phyloP scores from a whole-genome alignment of 37 sponge, comb jelly and placozoan genomes.

The Hormiphora californensis region DNA sequence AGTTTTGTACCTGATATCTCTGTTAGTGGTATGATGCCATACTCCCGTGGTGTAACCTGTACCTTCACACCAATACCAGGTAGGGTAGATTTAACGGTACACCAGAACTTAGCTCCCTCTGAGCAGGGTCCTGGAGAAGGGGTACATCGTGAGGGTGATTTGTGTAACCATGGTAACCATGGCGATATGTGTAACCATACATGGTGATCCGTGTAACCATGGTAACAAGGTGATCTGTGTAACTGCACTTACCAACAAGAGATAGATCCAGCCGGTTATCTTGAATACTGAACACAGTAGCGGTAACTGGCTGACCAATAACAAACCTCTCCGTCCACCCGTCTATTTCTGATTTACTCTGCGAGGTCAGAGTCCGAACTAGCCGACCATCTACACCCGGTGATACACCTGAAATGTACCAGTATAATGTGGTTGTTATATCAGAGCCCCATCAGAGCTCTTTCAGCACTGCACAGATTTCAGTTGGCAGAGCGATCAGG shows the following conservation, averaged over 20 bases:
- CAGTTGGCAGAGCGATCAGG: too few species aligned
- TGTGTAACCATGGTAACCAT: too few species aligned
- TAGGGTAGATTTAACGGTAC: neutral
- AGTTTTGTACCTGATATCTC: neutral
- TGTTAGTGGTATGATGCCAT: neutral
- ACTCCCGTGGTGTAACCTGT: neutral
- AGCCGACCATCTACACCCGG: constrained; percentile 42
- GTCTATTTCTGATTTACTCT: neutral
- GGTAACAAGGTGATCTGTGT: too few species aligned
- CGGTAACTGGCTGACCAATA: constrained; percentile 10
- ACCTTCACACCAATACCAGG: constrained; percentile 22
- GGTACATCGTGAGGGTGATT: too few species aligned
- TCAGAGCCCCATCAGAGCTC: neutral
- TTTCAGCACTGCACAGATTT: too few species aligned
- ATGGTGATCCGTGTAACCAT: too few species aligned
- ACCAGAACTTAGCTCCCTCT: constrained; percentile 3
- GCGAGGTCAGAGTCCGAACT: neutral
- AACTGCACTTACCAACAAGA: constrained; percentile 41
- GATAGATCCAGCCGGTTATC: constrained; percentile 25
- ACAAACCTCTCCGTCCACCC: constrained; percentile 27
- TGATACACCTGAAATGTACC: neutral
- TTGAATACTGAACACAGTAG: constrained; percentile 24
- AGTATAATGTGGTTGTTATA: neutral
- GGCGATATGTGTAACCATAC: too few species aligned
- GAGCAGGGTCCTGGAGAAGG: neutral